phyloP scores from a whole-genome alignment of 2,113 vertebrate genomes.

The Apteryx owenii region DNA sequence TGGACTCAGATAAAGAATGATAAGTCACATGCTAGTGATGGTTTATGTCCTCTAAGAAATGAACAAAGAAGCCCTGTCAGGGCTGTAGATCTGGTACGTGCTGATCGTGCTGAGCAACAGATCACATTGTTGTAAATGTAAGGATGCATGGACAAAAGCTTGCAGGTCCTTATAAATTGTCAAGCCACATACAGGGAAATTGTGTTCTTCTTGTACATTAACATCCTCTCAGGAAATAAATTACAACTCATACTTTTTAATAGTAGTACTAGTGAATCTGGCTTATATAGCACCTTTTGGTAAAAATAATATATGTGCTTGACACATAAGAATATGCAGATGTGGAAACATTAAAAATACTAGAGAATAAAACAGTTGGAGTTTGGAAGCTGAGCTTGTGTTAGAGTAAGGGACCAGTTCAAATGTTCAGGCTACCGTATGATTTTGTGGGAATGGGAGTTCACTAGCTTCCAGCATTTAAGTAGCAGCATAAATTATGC shows the following conservation, averaged over 20 bases:
- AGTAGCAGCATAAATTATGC: neutral
- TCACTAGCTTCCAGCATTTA: neutral
- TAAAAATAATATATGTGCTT: neutral
- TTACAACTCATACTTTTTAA: neutral
- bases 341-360: neutral
- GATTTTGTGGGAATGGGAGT: neutral
- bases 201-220: neutral
- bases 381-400: neutral
- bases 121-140: neutral
- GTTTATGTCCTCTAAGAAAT: conserved; percentile 22
- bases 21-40: conserved; percentile 23
- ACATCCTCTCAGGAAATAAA: neutral
- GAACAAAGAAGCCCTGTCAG: conserved; percentile 35
- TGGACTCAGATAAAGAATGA: neutral
- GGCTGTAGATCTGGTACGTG: neutral
- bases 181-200: neutral
- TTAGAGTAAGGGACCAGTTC: neutral
- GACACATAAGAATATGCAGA: neutral
- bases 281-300: neutral
- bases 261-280: neutral
- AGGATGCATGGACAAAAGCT: neutral
- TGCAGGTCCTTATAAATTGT: conserved; percentile 13
- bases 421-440: neutral
- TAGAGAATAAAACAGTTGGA: neutral
- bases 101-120: conserved; percentile 12